Evolutionary conservation across 1,140 invertebrate genomes (phyloP), one percentile per base, ranked within the genome.

Genomic region (Trypoxylus dichotomus): DNA sequence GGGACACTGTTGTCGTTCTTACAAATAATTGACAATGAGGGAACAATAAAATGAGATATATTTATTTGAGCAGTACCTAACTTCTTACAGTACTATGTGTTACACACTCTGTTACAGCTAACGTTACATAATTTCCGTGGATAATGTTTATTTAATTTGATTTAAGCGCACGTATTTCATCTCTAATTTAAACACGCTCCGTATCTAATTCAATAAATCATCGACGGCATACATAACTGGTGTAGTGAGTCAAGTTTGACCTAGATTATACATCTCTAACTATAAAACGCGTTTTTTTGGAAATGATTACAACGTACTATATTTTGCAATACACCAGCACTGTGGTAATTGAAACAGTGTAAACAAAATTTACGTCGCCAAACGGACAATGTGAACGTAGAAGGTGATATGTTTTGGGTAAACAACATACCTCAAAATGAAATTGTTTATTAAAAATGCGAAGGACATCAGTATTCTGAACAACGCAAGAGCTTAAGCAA

Each of bases 151-250:
- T 29, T 68, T 68, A 24, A 68, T 68, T 68, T 68, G 7, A 68
- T 68, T 68, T 68, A 68, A 68, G 24, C 21, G 60, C 24, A 24
- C 60, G 21, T 68, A 68, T 68, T 68, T 68, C 60, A 68, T 68
- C 11, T 68, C 60, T 8, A 68, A 68, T 68, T 68, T 68, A 68
- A 68, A 68, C 60, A 68, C 21, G 60, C 60, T 68, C 27, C 60
- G 60, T 68, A 68, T 68, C 60, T 68, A 68, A 68, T 68, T 68
- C 27, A 68, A 68, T 68, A 68, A 68, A 68, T 68, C 60, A 68
- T 68, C 27, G 11, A 27, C 60, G 60, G 25, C 21, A 68, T 29
- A 29, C 60, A 68, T 68, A 68, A 68, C 24, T 29, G 24, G 60
- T 68, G 27, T 68, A 21, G 60, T 68, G 60, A 68, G 5, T 68